Evolutionary conservation across 2,113 vertebrate genomes (phyloP).

Genomic region (Pterophyllum scalare): DNA sequence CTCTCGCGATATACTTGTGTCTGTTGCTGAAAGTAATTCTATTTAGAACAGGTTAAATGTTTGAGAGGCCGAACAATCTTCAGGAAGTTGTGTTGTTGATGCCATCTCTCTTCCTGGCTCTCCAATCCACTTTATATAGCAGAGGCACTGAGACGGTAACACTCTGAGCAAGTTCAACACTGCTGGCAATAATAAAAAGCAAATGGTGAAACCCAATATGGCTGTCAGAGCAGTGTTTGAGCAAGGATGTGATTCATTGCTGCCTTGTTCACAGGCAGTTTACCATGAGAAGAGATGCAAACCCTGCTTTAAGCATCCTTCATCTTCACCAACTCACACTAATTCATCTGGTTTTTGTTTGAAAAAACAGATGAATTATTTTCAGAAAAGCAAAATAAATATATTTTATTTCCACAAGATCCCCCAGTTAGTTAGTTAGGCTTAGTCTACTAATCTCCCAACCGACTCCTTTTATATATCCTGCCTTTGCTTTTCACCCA

Average conservation of each 20-base stretch:
- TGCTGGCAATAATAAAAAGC: slow-evolving; percentile 26
- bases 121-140: slow-evolving; percentile 35
- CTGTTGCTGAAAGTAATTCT: neutral
- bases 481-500: neutral
- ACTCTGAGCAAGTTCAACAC: slow-evolving; percentile 13
- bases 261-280: slow-evolving; percentile 22
- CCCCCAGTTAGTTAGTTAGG: neutral
- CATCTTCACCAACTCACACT: neutral
- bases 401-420: neutral
- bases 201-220: slow-evolving; percentile 19
- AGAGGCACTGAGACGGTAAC: slow-evolving; percentile 25
- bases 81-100: slow-evolving; percentile 42
- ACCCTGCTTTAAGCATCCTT: neutral
- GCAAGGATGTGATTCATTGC: slow-evolving; percentile 24
- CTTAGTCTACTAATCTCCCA: neutral
- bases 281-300: slow-evolving; percentile 23
- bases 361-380: neutral
- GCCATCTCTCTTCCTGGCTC: slow-evolving; percentile 25
- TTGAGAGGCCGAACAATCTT: slow-evolving; percentile 35
- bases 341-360: neutral
- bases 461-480: neutral
- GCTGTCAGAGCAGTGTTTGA: slow-evolving; percentile 38
- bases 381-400: neutral
- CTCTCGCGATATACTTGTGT: neutral
- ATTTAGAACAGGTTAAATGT: slow-evolving; percentile 49